These are phyloP conservation scores for Anas acuta DNA, from an alignment of 2,797 vertebrate species.

Conservation along the genomic window DNA sequence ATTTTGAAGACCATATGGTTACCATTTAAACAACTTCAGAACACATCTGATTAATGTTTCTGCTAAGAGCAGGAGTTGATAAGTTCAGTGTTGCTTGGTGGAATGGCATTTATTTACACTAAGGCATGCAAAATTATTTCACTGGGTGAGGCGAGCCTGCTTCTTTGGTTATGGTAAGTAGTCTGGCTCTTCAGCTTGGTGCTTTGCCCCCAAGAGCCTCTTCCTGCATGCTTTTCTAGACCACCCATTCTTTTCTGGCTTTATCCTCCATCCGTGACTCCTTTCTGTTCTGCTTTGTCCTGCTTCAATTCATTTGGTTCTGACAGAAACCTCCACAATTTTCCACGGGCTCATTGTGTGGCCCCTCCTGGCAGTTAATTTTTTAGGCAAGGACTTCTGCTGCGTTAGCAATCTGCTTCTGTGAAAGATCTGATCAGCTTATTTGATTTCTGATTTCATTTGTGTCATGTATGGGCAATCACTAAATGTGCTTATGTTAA, in stretches of 20 bases:
- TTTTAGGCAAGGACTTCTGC: not conserved
- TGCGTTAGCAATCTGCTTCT: not conserved
- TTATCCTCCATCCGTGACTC: not conserved
- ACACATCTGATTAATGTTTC: not conserved
- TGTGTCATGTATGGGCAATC: rapidly evolving
- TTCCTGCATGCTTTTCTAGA: not conserved
- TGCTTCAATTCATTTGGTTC: not conserved
- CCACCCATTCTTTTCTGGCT: not conserved
- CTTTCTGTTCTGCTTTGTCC: not conserved
- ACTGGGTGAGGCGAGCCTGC: not conserved
- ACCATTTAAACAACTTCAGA: not conserved
- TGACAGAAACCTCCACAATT: not conserved
- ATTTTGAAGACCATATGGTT: not conserved
- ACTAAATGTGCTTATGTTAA: not conserved
- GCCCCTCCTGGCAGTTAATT: not conserved
- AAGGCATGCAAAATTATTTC: not conserved
- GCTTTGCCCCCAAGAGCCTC: not conserved
- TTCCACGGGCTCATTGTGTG: not conserved
- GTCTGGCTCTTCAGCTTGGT: not conserved
- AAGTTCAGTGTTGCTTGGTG: not conserved
- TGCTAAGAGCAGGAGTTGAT: not conserved
- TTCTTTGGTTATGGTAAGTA: not conserved
- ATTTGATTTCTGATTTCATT: not conserved
- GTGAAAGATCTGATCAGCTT: not conserved
- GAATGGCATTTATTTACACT: not conserved